phyloP scores from a whole-genome alignment of 2,888 invertebrate genomes.

The Lordiphosa fenestrarum region DNA sequence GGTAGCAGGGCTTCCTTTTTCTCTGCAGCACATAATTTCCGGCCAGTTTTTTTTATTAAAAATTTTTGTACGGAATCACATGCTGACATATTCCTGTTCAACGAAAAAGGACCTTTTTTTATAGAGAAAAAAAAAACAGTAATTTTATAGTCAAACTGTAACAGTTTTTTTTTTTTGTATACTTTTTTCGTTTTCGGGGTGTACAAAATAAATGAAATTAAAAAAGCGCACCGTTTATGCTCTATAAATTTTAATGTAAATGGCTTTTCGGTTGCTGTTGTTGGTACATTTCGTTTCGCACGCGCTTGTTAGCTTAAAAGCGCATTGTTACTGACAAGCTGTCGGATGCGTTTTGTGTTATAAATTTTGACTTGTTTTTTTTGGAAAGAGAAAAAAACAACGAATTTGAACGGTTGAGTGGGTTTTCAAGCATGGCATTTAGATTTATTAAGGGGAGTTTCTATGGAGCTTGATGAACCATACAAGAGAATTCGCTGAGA shows the following conservation, averaged over 20 bases:
- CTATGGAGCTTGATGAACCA: too few relatives aligned
- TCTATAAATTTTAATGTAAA: constrained; percentile 78
- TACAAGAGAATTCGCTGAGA: too few relatives aligned
- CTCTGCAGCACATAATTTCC: constrained; percentile 64
- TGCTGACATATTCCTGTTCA: constrained; percentile 68
- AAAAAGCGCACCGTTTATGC: constrained; percentile 67
- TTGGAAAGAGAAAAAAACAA: constrained; percentile 30
- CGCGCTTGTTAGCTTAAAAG: constrained; percentile 68
- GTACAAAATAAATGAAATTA: constrained; percentile 61
- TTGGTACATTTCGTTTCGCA: constrained; percentile 50
- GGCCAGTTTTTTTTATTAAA: constrained; percentile 53
- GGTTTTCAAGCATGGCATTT: background rate
- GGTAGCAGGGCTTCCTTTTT: constrained; percentile 10
- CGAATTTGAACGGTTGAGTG: constrained; percentile 18
- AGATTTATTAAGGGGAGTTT: too few relatives aligned
- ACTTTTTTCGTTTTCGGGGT: constrained; percentile 33
- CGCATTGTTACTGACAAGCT: constrained; percentile 69
- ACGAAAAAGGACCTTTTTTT: constrained; percentile 45
- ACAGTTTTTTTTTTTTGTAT: constrained; percentile 47
- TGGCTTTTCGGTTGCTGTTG: constrained; percentile 52
- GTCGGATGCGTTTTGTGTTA: constrained; percentile 67
- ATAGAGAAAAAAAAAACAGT: constrained; percentile 40
- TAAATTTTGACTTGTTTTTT: constrained; percentile 65
- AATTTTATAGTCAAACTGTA: constrained; percentile 71
- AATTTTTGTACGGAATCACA: constrained; percentile 50